These are phyloP conservation scores for Habropoda laboriosa DNA, from an alignment of 1,140 invertebrate species.

Conservation along the genomic window DNA sequence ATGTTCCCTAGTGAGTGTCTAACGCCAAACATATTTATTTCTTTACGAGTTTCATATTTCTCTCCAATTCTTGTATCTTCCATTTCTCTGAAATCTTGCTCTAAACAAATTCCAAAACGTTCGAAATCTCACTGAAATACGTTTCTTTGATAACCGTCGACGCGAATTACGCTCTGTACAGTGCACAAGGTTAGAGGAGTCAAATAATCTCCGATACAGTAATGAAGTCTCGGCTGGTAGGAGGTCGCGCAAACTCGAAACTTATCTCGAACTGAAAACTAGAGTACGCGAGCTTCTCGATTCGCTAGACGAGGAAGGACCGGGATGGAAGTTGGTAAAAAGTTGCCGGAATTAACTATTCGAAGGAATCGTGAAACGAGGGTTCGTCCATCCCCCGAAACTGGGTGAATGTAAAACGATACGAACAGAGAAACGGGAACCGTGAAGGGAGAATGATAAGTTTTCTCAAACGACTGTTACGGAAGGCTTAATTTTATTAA, in stretches of 20 bases:
- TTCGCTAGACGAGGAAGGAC: not conserved
- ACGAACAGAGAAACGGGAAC: not conserved
- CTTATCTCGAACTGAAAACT: not conserved
- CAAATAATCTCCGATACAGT: conserved; percentile 4
- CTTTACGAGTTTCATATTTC: too few relatives aligned
- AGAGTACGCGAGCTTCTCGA: not conserved
- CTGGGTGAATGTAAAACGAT: conserved; percentile 42
- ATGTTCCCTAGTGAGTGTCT: too few relatives aligned
- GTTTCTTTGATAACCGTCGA: too few relatives aligned
- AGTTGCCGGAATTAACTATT: conserved; percentile 46
- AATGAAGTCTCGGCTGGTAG: not conserved
- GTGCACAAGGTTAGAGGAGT: not conserved
- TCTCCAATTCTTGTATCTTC: too few relatives aligned
- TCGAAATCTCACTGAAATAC: too few relatives aligned
- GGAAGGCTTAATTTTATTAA: conserved; percentile 52
- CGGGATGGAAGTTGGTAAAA: conserved; percentile 37
- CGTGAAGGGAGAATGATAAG: not conserved
- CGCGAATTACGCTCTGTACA: not conserved
- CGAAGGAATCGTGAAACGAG: not conserved
- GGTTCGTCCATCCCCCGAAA: not conserved
- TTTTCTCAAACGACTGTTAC: conserved; percentile 40
- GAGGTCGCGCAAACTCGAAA: conserved; percentile 26
- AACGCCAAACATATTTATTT: too few relatives aligned
- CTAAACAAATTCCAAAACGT: too few relatives aligned
- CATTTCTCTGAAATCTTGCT: too few relatives aligned